Base-by-base conservation (phyloP, 2,797 vertebrate species). In the Arremon brunneinucha region DNA sequence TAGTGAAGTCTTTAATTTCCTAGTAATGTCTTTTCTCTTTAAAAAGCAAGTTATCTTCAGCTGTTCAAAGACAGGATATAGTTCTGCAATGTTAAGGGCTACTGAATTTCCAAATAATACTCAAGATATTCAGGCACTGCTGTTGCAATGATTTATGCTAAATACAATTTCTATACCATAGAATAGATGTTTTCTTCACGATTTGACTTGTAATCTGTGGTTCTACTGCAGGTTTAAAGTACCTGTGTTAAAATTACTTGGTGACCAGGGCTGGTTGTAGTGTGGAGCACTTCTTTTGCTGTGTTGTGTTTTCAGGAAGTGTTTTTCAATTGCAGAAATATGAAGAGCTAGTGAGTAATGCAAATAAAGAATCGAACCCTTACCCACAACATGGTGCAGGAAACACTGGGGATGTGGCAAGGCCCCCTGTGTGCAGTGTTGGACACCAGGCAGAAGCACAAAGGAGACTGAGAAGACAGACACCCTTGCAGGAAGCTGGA, bases 251-350 rank as follows among this genome's bases (percentile, higher is more conserved):
- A 23, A 64, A 23, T 82, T 53, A 11, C 5, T 64, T 56, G 26
- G n/a, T 74, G 37, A 30, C 22, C 26, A 32, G 37, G 4, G 1
- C 60, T 52, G 24, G 5, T 74, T 87, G 53, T 63, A 32, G 6
- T 10, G 49, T 74, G 49, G 75, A 91, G 52, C 2, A 2, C 11
- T 37, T 57, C 32, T 44, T 80, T 63, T 41, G 44, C 1, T 28
- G 6, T 62, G 28, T 32, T 75, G 62, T 14, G 9, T 83, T 81
- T 93, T 89, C 53, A 64, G 49, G 5, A 70, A 52, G 27, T 83
- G 14, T 69, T 92, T 72, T 68, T 92, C 46, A 59, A 35, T 97
- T 98, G 90, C 96, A 98, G 98, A 96, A 91, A 92, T 93, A 81
- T 8, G 87, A 87, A 69, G 53, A 90, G 15, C 28, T 93, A 22